Evolutionary conservation across 2,113 vertebrate species (phyloP).

Genomic region (Aptenodytes forsteri): DNA sequence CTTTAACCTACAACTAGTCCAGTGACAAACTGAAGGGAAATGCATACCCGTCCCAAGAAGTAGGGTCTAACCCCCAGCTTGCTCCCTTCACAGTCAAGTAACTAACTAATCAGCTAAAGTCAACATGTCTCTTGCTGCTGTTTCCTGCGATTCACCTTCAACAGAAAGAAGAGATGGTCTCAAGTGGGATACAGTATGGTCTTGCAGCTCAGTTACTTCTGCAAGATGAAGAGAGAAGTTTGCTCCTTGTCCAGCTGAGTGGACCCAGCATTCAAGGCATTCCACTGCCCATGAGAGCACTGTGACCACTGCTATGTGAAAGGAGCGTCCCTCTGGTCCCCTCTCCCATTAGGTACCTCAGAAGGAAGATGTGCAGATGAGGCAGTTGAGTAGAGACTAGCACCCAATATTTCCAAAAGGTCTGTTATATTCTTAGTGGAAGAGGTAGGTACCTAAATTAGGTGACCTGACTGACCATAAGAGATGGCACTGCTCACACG

Average conservation of each 20-base stretch:
- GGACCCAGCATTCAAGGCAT: neutral
- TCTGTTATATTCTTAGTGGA: neutral
- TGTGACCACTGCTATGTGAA: neutral
- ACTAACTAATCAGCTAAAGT: neutral
- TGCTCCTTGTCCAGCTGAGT: neutral
- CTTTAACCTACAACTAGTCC: neutral
- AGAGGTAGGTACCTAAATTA: neutral
- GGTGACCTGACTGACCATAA: neutral
- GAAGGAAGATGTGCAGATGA: neutral
- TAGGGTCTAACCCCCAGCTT: neutral
- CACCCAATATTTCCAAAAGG: neutral
- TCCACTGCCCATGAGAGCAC: neutral
- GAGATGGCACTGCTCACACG: neutral
- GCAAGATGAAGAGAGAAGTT: neutral
- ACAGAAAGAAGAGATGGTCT: neutral
- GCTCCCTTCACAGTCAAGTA: neutral
- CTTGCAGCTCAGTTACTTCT: neutral
- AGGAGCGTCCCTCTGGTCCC: neutral
- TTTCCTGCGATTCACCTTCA: neutral
- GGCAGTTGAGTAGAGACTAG: accelerated
- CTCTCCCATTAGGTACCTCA: neutral
- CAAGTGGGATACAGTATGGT: too few species aligned
- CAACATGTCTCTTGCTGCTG: neutral
- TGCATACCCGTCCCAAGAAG: neutral
- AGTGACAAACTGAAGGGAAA: neutral